Percentiles rank a stretch among this genome's conserved stretches.
Evolutionary conservation across 2,888 invertebrate species (phyloP).

Genomic region (Meganola albula): DNA sequence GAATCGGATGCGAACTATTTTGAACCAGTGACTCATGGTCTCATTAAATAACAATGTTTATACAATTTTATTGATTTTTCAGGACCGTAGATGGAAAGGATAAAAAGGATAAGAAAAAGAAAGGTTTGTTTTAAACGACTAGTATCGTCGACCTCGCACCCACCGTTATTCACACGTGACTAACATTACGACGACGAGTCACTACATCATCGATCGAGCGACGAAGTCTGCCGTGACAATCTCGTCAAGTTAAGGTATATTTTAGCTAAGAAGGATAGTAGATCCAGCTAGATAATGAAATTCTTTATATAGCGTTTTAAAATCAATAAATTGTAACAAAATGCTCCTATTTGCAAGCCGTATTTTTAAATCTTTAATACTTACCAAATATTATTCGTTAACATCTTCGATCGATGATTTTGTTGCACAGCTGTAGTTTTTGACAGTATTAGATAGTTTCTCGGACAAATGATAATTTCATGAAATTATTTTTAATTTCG

Average conservation of each 20-base stretch:
- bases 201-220: slow-evolving; percentile 30
- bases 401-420: slow-evolving; percentile 29
- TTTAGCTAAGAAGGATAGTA: slow-evolving; percentile 15
- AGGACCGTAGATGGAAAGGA: slow-evolving; percentile 91
- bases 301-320: slow-evolving; percentile 26
- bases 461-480: slow-evolving; percentile 19
- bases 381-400: slow-evolving; percentile 18
- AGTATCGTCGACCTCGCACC: slow-evolving; percentile 53
- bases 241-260: too few relatives aligned
- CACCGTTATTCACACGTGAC: slow-evolving; percentile 63
- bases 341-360: too few relatives aligned
- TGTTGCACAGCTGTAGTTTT: slow-evolving; percentile 20
- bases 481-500: slow-evolving; percentile 23
- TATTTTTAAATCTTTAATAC: slow-evolving; percentile 18
- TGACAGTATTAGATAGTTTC: slow-evolving; percentile 22
- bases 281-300: slow-evolving; percentile 36
- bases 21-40: too few relatives aligned
- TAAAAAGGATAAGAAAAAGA: slow-evolving; percentile 93
- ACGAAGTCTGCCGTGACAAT: too few relatives aligned
- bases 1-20: too few relatives aligned
- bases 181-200: slow-evolving; percentile 41
- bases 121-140: slow-evolving; percentile 87
- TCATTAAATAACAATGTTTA: too few relatives aligned
- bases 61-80: slow-evolving; percentile 50
- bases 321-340: too few relatives aligned